These are phyloP conservation scores for Tenualosa thibaudeaui DNA, from an alignment of 2,797 vertebrate species.

Conservation along the genomic window DNA sequence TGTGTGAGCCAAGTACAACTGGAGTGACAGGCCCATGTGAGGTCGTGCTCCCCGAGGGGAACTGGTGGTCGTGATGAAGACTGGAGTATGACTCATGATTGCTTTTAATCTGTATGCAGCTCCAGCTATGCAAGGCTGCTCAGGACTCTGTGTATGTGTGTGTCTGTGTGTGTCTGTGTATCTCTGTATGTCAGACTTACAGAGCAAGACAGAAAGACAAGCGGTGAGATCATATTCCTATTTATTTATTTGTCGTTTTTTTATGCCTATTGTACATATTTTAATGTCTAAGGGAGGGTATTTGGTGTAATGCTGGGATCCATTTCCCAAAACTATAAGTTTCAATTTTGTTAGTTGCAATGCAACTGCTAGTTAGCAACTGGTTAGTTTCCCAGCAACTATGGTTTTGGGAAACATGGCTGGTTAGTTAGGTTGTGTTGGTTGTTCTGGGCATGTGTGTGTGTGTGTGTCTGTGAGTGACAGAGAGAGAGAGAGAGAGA, in stretches of 20 bases:
- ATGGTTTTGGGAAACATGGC: no score
- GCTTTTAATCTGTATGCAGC: neutral
- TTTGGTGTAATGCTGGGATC: neutral
- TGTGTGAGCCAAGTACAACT: neutral
- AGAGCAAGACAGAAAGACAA: neutral
- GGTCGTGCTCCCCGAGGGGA: neutral
- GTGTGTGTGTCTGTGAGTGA: neutral
- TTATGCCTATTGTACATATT: neutral
- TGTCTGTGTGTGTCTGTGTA: neutral
- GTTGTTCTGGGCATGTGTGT: neutral
- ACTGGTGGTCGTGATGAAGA: neutral
- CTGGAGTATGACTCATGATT: conserved; percentile 16
- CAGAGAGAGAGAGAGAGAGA: no score
- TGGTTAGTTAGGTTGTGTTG: neutral
- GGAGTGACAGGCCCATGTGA: conserved; percentile 12
- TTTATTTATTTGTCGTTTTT: neutral
- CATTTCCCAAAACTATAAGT: no score
- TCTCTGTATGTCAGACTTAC: neutral
- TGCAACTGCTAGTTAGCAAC: no score
- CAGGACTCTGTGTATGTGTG: neutral
- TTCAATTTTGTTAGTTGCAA: no score
- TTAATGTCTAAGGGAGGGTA: neutral
- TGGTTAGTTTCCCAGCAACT: no score
- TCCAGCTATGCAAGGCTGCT: neutral
- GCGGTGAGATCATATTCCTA: neutral